Evolutionary conservation across 2,113 vertebrate species (phyloP), one percentile per base, ranked within the genome.

Genomic region (Coreoperca whiteheadi): DNA sequence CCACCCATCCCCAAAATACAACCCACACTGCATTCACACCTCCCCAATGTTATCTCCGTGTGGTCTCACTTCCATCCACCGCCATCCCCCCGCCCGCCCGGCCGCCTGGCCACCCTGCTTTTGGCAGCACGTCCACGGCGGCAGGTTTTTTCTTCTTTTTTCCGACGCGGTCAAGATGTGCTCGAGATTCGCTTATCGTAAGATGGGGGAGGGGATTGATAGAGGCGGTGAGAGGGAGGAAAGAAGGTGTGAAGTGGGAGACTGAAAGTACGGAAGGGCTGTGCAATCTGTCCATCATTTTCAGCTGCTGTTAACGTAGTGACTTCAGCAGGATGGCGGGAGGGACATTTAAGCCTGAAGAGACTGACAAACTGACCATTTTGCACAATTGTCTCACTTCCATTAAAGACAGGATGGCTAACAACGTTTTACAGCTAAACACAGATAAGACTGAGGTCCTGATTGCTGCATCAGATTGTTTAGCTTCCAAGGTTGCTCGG

Each of bases 131-230:
- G 46, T 81, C 67, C 60, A n/a, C 21, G 70, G 63, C 65, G 0
- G 69, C 59, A 70, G 70, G 34, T 51, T 83, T 65, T 72, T 73
- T 79, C 15, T 53, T 46, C 0, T 48, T 61, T 77, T 51, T 46
- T 25, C 6, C 66, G 51, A 57, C 30, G 18, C 66, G 30, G 53
- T 89, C 88, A 88, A 92, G 93, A 93, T 94, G 83, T 87, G 87
- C 89, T 92, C 53, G 43, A 91, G 88, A 93, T 93, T 88, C 21
- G 67, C 89, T 89, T 92, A 92, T 92, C 77, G 3, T 57, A 53
- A 85, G 81, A 87, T 72, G 66, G 57, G 39, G 39, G 48, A 23
- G 48, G 63, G 25, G 28, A 61, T 60, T 77, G 72, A 70, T 59
- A n/a, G 70, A 77, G 43, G 50, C 41, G 0, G 37, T n/a, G 64